phyloP scores from a whole-genome alignment of 2,888 invertebrate genomes.

The Frankliniella fusca region DNA sequence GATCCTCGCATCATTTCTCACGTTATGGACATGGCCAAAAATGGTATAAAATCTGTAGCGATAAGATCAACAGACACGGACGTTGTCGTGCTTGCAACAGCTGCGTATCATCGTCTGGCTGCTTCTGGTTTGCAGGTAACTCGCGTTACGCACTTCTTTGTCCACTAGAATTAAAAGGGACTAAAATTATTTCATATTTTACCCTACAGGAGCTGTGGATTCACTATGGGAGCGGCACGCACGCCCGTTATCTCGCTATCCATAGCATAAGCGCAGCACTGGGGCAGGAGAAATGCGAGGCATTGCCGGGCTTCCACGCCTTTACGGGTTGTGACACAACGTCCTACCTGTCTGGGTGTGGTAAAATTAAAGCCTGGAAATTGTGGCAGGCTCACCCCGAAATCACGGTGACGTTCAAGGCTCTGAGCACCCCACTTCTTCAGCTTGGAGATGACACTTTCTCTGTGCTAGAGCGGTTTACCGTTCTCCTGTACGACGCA shows the following conservation, averaged over 20 bases:
- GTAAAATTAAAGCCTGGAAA: neutral
- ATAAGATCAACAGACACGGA: neutral
- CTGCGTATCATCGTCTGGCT: neutral
- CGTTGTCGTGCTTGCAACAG: neutral
- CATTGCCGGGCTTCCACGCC: neutral
- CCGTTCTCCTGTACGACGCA: too few relatives aligned
- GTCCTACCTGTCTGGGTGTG: neutral
- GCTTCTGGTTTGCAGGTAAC: neutral
- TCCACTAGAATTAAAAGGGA: neutral
- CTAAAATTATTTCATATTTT: neutral
- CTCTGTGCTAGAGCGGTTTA: too few relatives aligned
- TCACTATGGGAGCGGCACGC: neutral
- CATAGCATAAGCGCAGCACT: neutral
- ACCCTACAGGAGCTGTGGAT: neutral
- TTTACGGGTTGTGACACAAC: neutral
- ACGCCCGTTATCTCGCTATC: neutral
- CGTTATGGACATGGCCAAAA: neutral
- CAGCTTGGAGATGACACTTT: too few relatives aligned
- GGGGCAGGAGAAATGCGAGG: neutral
- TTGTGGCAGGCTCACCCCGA: neutral
- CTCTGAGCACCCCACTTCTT: too few relatives aligned
- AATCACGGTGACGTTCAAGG: neutral
- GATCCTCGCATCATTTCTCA: neutral
- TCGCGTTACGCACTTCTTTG: neutral
- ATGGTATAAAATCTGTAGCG: neutral